A percentile compares a stretch with the other conserved stretches of the same genome.
phyloP scores from a whole-genome alignment of 2,113 vertebrate species.

The Brachypodius melanocephalos region DNA sequence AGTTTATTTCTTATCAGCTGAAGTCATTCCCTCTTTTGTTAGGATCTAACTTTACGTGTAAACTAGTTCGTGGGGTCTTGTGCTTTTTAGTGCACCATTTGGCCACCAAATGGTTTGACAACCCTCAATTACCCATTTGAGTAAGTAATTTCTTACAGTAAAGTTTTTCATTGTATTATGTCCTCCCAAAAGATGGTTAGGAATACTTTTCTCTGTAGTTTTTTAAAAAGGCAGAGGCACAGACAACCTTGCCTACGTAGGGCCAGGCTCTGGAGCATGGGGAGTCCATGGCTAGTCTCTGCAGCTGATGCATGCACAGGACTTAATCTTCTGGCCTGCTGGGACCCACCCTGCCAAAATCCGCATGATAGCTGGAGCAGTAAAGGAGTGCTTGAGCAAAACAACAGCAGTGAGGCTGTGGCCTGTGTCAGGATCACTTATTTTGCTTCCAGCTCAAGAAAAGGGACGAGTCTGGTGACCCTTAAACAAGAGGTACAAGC shows the following conservation, averaged over 20 bases:
- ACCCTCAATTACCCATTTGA: background rate
- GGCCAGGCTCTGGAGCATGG: background rate
- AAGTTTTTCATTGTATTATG: background rate
- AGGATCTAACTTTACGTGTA: background rate
- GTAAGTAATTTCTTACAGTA: background rate
- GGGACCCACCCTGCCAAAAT: background rate
- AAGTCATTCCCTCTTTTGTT: background rate
- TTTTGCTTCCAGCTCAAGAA: background rate
- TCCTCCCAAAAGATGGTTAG: background rate
- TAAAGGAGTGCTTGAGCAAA: background rate
- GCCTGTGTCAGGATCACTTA: background rate
- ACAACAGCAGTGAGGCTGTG: background rate
- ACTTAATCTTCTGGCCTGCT: background rate
- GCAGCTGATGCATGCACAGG: accelerated
- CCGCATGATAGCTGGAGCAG: background rate
- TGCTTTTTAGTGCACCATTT: background rate
- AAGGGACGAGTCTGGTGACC: background rate
- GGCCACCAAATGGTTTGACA: background rate
- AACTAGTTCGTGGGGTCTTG: background rate
- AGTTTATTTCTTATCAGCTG: background rate
- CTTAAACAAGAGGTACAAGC: background rate
- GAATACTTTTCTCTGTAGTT: background rate
- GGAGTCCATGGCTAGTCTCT: accelerated
- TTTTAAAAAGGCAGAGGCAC: background rate
- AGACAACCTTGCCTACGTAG: accelerated